Percentiles rank a stretch among this genome's conserved stretches.
These are phyloP conservation scores for Calosoma granatense DNA, from an alignment of 1,140 invertebrate species.

Conservation along the genomic window DNA sequence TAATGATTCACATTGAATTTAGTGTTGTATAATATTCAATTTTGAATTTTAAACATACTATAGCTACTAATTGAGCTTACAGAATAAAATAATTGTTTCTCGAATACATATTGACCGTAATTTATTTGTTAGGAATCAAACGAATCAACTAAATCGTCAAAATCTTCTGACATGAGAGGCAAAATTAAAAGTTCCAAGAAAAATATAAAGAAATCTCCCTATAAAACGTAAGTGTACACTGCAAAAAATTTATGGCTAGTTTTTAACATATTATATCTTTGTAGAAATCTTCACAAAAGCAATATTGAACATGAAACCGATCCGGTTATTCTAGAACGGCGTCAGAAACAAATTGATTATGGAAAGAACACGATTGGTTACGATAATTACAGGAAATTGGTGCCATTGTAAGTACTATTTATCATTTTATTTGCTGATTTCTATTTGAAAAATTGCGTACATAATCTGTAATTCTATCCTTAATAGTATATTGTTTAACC, in stretches of 20 bases:
- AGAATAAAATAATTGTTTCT: no score
- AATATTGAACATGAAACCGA: slow-evolving; percentile 57
- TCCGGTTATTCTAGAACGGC: slow-evolving; percentile 54
- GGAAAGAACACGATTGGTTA: slow-evolving; percentile 90
- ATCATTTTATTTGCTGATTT: no score
- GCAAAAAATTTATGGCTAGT: background rate
- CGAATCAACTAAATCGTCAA: background rate
- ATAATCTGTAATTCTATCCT: no score
- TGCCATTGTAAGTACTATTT: slow-evolving; percentile 57
- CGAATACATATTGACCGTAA: no score
- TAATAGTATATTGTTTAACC: no score
- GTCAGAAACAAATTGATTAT: slow-evolving; percentile 91
- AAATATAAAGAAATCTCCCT: background rate
- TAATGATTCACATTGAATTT: no score
- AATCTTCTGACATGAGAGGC: background rate
- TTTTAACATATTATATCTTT: slow-evolving; percentile 1
- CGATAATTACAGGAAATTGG: slow-evolving; percentile 57
- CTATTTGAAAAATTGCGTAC: slow-evolving; percentile 14
- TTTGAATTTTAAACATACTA: no score
- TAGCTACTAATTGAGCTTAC: no score
- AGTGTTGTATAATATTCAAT: no score
- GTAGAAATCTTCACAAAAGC: background rate
- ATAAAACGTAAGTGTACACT: background rate
- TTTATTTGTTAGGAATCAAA: background rate
- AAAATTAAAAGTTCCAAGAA: background rate